phyloP scores from a whole-genome alignment of 2,888 invertebrate species.

The Cephus pygmeus region DNA sequence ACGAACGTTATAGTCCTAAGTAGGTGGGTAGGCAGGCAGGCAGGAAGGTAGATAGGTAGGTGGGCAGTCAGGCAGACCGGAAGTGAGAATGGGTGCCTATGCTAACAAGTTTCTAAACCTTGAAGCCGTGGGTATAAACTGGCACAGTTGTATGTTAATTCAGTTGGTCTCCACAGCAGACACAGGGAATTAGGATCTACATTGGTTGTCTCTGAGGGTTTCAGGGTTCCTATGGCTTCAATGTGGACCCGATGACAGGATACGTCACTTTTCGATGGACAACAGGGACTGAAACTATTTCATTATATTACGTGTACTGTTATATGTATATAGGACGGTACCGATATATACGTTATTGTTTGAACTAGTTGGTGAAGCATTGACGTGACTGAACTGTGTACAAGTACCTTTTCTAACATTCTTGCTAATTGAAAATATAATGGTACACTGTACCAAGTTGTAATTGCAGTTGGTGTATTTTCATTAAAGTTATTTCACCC shows the following conservation, averaged over 20 bases:
- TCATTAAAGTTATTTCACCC: neutral
- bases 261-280: neutral
- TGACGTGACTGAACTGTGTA: neutral
- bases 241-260: neutral
- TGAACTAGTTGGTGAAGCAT: neutral
- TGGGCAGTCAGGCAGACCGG: neutral
- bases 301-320: neutral
- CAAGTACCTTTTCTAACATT: neutral
- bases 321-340: neutral
- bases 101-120: neutral
- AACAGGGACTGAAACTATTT: neutral
- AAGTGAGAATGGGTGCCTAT: neutral
- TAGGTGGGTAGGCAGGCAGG: neutral
- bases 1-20: neutral
- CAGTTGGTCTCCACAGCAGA: neutral
- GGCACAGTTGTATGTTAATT: neutral
- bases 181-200: neutral
- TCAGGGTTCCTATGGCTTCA: neutral
- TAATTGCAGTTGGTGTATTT: neutral
- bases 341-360: neutral
- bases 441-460: neutral
- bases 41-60: neutral
- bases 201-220: neutral
- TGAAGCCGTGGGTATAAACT: neutral
- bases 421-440: neutral